phyloP scores from a whole-genome alignment of 2,113 vertebrate species.

The Panthera leo region DNA sequence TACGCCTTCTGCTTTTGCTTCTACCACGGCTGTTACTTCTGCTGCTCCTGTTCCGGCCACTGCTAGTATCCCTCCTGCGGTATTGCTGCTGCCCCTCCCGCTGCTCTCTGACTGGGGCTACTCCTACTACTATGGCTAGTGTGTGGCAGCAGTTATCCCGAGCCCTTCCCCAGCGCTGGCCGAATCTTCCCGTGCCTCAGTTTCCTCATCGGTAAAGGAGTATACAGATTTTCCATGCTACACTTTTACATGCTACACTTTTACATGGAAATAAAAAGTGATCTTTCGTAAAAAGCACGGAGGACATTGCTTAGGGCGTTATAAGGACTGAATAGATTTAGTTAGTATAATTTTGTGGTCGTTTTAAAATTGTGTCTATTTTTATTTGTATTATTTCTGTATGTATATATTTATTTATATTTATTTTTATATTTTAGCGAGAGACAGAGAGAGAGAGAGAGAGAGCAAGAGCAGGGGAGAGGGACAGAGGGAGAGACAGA shows the following conservation, averaged over 20 bases:
- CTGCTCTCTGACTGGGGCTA: not conserved
- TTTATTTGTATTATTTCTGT: not conserved
- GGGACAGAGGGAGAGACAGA: too few species aligned
- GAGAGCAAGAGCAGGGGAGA: too few species aligned
- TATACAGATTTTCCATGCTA: not conserved
- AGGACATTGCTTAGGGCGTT: not conserved
- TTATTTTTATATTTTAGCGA: too few species aligned
- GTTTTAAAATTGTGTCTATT: not conserved
- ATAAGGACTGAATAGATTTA: not conserved
- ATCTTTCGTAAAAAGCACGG: not conserved
- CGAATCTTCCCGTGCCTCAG: not conserved
- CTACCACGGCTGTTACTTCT: not conserved
- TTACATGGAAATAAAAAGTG: not conserved
- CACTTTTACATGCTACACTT: not conserved
- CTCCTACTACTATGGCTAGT: too few species aligned
- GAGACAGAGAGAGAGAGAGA: too few species aligned
- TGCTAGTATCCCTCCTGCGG: not conserved
- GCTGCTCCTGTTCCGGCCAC: not conserved
- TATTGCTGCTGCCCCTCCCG: not conserved
- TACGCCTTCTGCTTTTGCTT: not conserved
- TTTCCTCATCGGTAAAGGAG: not conserved
- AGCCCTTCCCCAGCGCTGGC: not conserved
- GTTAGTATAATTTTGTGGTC: not conserved
- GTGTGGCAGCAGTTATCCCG: not conserved
- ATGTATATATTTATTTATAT: too few species aligned